Evolutionary conservation across 1,140 invertebrate species (phyloP).

Genomic region (Bombyx mandarina): DNA sequence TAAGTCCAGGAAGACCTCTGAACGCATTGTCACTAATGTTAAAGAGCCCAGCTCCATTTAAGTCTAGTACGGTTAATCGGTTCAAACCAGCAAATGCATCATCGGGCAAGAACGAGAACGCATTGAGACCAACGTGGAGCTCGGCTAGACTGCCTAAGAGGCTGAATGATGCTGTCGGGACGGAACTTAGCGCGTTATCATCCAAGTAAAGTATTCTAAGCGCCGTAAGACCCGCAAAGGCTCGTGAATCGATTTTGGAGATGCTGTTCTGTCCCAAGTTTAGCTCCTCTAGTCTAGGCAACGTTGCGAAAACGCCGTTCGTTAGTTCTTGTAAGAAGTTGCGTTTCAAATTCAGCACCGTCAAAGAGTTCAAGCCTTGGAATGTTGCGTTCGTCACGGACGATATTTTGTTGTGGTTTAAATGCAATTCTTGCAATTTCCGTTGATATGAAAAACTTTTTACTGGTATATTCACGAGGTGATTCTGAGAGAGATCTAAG

Average conservation of each 20-base stretch:
- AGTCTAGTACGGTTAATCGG: constrained; percentile 81
- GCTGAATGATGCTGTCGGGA: constrained; percentile 81
- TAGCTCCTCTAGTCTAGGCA: constrained; percentile 85
- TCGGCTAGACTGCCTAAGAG: constrained; percentile 83
- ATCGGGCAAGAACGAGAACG: constrained; percentile 79
- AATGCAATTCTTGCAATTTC: constrained; percentile 84
- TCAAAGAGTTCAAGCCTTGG: constrained; percentile 81
- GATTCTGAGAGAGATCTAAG: constrained; percentile 87
- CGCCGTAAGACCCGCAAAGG: constrained; percentile 82
- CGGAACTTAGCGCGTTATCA: constrained; percentile 84
- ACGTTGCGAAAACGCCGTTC: constrained; percentile 80
- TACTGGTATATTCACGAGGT: constrained; percentile 82
- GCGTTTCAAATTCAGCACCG: constrained; percentile 83
- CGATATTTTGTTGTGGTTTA: constrained; percentile 89
- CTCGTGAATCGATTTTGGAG: constrained; percentile 81
- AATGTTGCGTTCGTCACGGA: constrained; percentile 84
- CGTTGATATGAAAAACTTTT: constrained; percentile 85
- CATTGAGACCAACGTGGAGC: constrained; percentile 87
- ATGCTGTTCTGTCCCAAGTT: constrained; percentile 91
- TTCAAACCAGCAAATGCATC: constrained; percentile 83
- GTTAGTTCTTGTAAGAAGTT: constrained; percentile 87
- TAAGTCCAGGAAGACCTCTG: constrained; percentile 79
- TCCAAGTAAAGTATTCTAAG: constrained; percentile 86
- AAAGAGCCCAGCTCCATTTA: constrained; percentile 83
- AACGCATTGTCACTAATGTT: constrained; percentile 84